phyloP scores from a whole-genome alignment of 2,888 invertebrate genomes.

The Myopa testacea region DNA sequence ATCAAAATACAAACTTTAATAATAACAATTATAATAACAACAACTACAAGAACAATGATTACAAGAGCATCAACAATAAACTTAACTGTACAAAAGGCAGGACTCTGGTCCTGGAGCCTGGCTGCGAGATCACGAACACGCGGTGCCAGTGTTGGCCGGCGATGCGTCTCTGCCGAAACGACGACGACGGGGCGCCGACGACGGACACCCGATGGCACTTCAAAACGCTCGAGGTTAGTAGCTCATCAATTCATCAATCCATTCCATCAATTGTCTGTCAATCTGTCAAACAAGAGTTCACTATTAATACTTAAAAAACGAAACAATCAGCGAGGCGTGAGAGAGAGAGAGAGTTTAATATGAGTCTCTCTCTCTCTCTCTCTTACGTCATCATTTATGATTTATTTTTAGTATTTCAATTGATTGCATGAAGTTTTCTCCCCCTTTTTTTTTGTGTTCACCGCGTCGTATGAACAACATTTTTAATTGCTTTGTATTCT shows the following conservation, averaged over 20 bases:
- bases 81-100: conserved; percentile 65
- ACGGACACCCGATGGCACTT: conserved; percentile 67
- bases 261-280: too few species aligned
- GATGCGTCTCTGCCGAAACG: conserved; percentile 64
- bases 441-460: too few species aligned
- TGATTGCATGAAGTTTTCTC: too few species aligned
- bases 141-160: conserved; percentile 68
- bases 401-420: too few species aligned
- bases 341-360: too few species aligned
- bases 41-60: conserved; percentile 28
- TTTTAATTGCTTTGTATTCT: background rate
- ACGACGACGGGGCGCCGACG: conserved; percentile 52
- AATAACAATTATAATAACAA: conserved; percentile 28
- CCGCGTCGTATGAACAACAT: too few species aligned
- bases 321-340: too few species aligned
- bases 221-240: conserved; percentile 63
- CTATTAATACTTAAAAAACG: too few species aligned
- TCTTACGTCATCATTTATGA: too few species aligned
- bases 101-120: conserved; percentile 64
- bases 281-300: too few species aligned
- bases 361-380: too few species aligned
- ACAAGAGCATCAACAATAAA: conserved; percentile 48
- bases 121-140: conserved; percentile 68
- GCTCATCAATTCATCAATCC: background rate
- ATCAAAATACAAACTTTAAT: conserved; percentile 18